Base-by-base conservation (phyloP, 2,888 invertebrate genomes). In the Dicycla oo region DNA sequence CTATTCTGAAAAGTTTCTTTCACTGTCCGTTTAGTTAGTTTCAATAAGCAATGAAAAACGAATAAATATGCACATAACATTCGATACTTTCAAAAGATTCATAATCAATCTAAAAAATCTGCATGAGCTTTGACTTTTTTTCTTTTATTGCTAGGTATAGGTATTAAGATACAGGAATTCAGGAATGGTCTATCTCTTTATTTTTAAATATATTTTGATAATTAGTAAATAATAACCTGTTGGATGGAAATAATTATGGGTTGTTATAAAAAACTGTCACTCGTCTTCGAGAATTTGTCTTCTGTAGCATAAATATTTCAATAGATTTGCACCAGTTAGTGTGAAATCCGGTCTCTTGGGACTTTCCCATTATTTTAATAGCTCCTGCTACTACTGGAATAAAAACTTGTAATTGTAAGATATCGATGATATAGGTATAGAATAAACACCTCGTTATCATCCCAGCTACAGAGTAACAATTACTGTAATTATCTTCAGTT, bases 401-500 rank as follows among this genome's bases (percentile, higher is more conserved):
- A 69, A 71, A 67, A 76, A 74, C 61, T 38, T 51, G 58, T 74
- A 45, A 54, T 71, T 66, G 26, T 49, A 51, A 76, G 51, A 61
- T 61, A 75, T 76, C 73, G 47, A 67, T 76, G 60, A 57, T 67
- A 62, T 69, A 71, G 61, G 76, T 79, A 60, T 43, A 49, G 65
- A 81, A 74, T 73, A 81, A 86, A 76, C 80, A 73, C 71, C 75
- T 62, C 75, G 75, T 82, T 82, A 83, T 80, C 68, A 68, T 72
- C 72, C 66, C 57, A 63, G 75, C 85, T 83, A 86, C 83, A 80
- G 79, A 84, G 84, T 85, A 85, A 82, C 84, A 87, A 88, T 88
- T 71, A 82, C 77, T 58, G 73, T 82, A 75, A 87, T 87, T 79
- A 81, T 53, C 69, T 34, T 53, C 51, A 73, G 69, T 67, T 84